These are phyloP conservation scores for Aldabrachelys gigantea DNA, from an alignment of 2,113 vertebrate species.

Conservation along the genomic window DNA sequence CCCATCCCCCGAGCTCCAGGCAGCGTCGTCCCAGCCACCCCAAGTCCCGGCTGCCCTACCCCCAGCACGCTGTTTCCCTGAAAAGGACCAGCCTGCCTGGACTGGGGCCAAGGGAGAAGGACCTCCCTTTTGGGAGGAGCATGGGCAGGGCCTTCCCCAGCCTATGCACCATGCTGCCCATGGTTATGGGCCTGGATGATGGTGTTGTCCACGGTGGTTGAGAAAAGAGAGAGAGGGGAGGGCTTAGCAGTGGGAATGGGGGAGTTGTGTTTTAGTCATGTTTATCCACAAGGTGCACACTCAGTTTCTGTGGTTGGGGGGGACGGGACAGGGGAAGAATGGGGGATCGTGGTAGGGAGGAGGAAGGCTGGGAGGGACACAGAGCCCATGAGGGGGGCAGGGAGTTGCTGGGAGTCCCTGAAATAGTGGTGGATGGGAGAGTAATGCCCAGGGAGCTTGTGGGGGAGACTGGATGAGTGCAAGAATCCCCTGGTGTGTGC, in stretches of 20 bases:
- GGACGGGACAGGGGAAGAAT: not conserved
- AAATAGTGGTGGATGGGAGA: not conserved
- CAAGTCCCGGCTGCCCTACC: no score
- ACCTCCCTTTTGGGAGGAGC: no score
- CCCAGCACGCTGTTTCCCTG: no score
- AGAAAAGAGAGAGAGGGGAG: not conserved
- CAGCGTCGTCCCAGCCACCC: no score
- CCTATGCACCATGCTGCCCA: no score
- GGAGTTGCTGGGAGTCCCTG: not conserved
- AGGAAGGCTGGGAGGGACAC: fast-evolving
- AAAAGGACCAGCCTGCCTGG: no score
- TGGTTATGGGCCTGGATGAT: not conserved
- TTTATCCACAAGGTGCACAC: not conserved
- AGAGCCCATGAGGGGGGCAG: not conserved
- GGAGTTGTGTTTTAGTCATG: not conserved
- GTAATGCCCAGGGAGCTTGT: not conserved
- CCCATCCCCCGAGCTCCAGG: no score
- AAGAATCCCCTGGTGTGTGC: not conserved
- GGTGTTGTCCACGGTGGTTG: not conserved
- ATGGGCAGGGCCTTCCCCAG: no score
- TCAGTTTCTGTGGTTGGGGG: not conserved
- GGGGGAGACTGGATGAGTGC: not conserved
- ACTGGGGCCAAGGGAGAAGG: no score
- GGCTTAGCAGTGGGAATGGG: not conserved
- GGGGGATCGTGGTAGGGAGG: not conserved